Base-by-base conservation (phyloP, 2,888 invertebrate species). In the Patella pellucida region DNA sequence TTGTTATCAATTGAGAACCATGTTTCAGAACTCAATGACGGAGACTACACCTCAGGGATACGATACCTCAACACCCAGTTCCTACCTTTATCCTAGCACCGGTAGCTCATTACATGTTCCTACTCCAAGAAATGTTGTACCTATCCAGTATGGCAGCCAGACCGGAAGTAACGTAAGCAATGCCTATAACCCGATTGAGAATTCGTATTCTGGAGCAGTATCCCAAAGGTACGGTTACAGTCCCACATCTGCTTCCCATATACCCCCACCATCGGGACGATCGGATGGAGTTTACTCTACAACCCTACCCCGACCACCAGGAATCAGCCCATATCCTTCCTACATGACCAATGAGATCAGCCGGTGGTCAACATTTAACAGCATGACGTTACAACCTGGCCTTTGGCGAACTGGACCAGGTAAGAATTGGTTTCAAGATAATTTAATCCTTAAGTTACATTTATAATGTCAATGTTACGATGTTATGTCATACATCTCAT, bases 71-170 rank as follows among this genome's bases (percentile, higher is more conserved):
- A 62, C 62, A 12, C 23, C 62, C 23, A 23, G 62, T 62, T 23
- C 62, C 3, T 62, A 62, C 14, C 62, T 62, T 14, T 62, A 23
- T 19, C 41, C 41, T 7, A 41, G 41, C 41, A 62, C 62, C 23
- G 62, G 62, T 23, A 62, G 62, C 23, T 62, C 62, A 12, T 62
- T 62, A 62, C 62, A 62, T 23, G 62, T 62, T 19, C 62, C 62
- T 3, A 23, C 62, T 12, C 62, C 62, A 62, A 19, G 62, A 23
- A 23, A 12, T 23, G 19, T 23, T 62, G 19, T 62, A 14, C 62
- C 62, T 23, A 23, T 62, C 19, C 62, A 62, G 14, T 62, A 23
- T n/a, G 19, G 19, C 23, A 23, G 62, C 19, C 62, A 62, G 23
- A 23, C 23, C 62, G 62, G 62, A 62, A 62, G 12, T 19, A 14